A percentile compares a stretch with the other conserved stretches of the same genome.
phyloP scores from a whole-genome alignment of 2,888 invertebrate genomes.

The Spodoptera picta region DNA sequence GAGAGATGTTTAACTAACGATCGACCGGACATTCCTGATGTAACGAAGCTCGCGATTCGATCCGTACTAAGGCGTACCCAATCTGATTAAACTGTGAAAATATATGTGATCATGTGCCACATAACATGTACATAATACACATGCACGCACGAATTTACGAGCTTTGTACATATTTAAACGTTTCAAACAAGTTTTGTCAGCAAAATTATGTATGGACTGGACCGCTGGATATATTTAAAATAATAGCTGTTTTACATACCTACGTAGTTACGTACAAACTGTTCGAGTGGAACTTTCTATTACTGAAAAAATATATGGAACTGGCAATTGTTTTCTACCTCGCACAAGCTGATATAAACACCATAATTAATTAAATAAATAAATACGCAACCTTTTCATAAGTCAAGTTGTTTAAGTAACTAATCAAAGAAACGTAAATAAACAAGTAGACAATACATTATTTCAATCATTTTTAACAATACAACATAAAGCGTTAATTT shows the following conservation, averaged over 20 bases:
- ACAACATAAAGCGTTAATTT: slow-evolving; percentile 30
- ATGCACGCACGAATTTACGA: slow-evolving; percentile 62
- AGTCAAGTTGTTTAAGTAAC: too few species aligned
- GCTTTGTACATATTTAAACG: slow-evolving; percentile 54
- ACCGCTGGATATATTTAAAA: slow-evolving; percentile 7
- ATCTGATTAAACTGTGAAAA: slow-evolving; percentile 84
- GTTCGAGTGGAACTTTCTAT: slow-evolving; percentile 4
- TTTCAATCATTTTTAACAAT: slow-evolving; percentile 22
- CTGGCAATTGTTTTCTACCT: too few species aligned
- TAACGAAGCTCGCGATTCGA: slow-evolving; percentile 55
- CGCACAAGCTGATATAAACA: too few species aligned
- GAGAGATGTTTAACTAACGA: slow-evolving; percentile 55
- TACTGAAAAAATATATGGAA: slow-evolving; percentile 6
- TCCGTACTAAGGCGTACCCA: slow-evolving; percentile 69
- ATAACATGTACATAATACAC: slow-evolving; percentile 32
- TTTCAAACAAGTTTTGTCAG: slow-evolving; percentile 53
- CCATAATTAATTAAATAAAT: too few species aligned
- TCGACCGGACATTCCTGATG: slow-evolving; percentile 48
- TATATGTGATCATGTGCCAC: slow-evolving; percentile 68
- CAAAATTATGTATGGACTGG: slow-evolving; percentile 33
- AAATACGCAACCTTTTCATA: too few species aligned
- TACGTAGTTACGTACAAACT: neutral
- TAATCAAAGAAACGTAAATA: neutral
- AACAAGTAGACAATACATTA: neutral
- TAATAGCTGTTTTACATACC: neutral